Evolutionary conservation across 2,113 vertebrate species (phyloP).

Genomic region (Zosterops hypoxanthus): DNA sequence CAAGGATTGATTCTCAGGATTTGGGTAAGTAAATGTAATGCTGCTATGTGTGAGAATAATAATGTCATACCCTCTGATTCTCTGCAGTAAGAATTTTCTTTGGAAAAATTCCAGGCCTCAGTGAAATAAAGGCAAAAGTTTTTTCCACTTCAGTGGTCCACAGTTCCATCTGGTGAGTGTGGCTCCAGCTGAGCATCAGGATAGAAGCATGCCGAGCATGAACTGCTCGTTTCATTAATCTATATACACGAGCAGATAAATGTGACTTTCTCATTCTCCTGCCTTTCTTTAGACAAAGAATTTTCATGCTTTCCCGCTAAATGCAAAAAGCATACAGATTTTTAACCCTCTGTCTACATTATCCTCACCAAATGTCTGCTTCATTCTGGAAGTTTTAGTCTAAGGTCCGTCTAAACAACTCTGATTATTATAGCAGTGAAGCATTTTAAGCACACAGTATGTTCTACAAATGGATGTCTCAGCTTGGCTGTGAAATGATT

Average conservation of each 20-base stretch:
- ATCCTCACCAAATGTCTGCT: not conserved
- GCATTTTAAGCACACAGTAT: not conserved
- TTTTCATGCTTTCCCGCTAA: not conserved
- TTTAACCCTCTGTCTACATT: not conserved
- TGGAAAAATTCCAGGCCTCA: not conserved
- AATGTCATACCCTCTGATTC: not conserved
- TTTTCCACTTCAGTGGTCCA: not conserved
- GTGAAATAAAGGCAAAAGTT: not conserved
- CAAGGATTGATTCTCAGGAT: not conserved
- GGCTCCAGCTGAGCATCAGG: not conserved
- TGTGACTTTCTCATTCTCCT: not conserved
- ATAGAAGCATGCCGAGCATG: not conserved
- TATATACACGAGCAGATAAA: not conserved
- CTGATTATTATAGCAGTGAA: not conserved
- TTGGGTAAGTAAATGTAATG: slow-evolving; percentile 63
- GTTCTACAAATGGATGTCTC: not conserved
- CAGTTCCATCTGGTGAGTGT: not conserved
- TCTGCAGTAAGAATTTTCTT: not conserved
- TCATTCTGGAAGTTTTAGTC: not conserved
- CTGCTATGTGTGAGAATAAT: not conserved
- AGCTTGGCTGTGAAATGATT: not conserved
- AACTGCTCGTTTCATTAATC: not conserved
- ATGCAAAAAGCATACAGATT: not conserved
- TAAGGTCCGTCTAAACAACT: not conserved
- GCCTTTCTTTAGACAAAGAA: not conserved